Conservation (phyloP, 2,113 vertebrate species). For the Paratilapia polleni region DNA sequence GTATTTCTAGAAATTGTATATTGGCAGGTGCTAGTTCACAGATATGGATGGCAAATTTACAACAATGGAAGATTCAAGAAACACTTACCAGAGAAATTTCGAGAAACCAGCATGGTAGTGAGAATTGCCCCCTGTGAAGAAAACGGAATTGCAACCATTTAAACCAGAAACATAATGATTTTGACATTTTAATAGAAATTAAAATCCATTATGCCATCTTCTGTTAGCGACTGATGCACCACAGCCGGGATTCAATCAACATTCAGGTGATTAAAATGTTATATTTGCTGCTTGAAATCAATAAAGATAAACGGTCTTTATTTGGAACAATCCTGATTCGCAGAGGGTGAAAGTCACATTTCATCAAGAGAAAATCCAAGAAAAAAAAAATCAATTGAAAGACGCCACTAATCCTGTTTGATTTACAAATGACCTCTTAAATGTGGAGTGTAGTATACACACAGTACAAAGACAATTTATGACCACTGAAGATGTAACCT, state of each 20-base stretch:
- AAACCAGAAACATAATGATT: neutral
- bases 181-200: neutral
- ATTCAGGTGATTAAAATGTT: neutral
- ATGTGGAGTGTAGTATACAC: neutral
- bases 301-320: neutral
- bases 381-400: neutral
- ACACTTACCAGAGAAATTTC: conserved; percentile 95
- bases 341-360: neutral
- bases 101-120: conserved; percentile 95
- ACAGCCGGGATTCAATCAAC: neutral
- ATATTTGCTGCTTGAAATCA: neutral
- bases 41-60: neutral
- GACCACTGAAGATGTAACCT: neutral
- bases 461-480: neutral
- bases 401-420: neutral
- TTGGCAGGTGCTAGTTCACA: neutral
- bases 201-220: neutral
- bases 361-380: neutral
- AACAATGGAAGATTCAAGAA: neutral
- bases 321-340: neutral
- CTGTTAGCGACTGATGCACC: neutral
- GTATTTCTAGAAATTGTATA: neutral
- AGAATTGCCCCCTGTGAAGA: conserved; percentile 89
- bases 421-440: neutral
- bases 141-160: neutral